A percentile compares a stretch with the other conserved stretches of the same genome.
Evolutionary conservation across 2,113 vertebrate species (phyloP).

Genomic region (Cyprinus carpio): DNA sequence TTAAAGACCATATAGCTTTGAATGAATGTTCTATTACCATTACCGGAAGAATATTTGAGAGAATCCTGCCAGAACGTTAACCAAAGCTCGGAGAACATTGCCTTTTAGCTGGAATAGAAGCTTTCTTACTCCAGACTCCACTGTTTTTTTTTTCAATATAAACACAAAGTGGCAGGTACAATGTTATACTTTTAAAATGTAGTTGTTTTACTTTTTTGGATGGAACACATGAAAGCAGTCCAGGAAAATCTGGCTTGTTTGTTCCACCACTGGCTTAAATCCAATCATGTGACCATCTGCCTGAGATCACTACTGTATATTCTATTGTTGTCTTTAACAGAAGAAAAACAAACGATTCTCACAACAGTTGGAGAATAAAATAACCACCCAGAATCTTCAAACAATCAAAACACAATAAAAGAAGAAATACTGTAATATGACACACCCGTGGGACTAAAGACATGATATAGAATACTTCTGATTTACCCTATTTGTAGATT

Average conservation of each 20-base stretch:
- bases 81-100: too few relatives aligned
- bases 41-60: too few relatives aligned
- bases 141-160: neutral
- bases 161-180: neutral
- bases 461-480: neutral
- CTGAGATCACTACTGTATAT: neutral
- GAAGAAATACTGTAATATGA: neutral
- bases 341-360: neutral
- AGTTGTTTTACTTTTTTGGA: neutral
- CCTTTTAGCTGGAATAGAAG: too few relatives aligned
- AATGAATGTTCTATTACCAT: too few relatives aligned
- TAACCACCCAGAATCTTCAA: neutral
- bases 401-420: neutral
- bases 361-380: neutral
- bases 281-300: neutral
- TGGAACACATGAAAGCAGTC: neutral
- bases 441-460: neutral
- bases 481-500: neutral
- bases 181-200: neutral
- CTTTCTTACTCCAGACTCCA: neutral
- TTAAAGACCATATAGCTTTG: too few relatives aligned
- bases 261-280: neutral
- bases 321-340: slow-evolving; percentile 4
- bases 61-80: too few relatives aligned
- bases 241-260: neutral